Evolutionary conservation across 2,797 vertebrate species (phyloP).

Genomic region (Rhinogobio ventralis): DNA sequence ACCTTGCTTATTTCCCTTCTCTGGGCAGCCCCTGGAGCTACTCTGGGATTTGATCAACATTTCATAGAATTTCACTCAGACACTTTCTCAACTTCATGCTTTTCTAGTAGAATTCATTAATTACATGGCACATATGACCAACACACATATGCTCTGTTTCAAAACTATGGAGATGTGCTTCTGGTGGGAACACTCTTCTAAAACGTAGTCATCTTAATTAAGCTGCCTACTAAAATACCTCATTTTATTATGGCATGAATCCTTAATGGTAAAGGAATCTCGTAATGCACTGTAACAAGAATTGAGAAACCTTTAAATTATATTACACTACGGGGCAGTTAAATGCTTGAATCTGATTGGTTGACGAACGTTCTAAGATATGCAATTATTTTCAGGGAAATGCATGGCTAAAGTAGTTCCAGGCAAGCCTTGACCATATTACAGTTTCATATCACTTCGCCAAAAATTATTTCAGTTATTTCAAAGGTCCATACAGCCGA

Average conservation of each 20-base stretch:
- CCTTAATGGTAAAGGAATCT: not conserved
- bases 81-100: constrained; percentile 5
- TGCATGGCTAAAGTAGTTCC: no score
- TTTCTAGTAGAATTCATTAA: not conserved
- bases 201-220: constrained; percentile 3
- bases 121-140: not conserved
- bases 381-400: no score
- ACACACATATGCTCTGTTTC: not conserved
- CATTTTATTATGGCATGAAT: not conserved
- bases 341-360: no score
- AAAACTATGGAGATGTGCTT: not conserved
- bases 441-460: no score
- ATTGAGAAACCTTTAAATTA: not conserved
- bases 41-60: constrained; percentile 43
- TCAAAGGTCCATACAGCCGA: no score
- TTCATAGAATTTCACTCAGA: constrained; percentile 36
- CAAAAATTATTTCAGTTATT: no score
- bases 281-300: not conserved
- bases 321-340: not conserved
- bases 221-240: not conserved
- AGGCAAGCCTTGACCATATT: no score
- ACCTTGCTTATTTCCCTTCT: constrained; percentile 26
- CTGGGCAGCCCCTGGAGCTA: constrained; percentile 4
- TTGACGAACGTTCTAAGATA: no score
- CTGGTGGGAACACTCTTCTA: not conserved